Conservation (phyloP, 1,140 invertebrate genomes). For the Tachypleus tridentatus region DNA sequence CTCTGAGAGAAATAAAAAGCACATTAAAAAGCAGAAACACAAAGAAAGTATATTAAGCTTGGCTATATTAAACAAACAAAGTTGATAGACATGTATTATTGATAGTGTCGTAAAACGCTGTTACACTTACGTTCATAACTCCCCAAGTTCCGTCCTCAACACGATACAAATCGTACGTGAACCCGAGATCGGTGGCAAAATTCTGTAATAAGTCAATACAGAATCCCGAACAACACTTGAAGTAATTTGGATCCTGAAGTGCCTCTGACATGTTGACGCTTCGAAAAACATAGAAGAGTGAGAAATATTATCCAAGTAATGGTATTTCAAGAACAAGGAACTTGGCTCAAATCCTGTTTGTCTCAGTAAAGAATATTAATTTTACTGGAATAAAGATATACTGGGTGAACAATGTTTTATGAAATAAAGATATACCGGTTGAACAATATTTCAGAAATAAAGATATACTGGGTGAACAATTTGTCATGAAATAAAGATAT, state of each 20-base stretch:
- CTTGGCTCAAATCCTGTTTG: neutral
- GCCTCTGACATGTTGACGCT: constrained; percentile 65
- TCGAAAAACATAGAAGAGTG: constrained; percentile 15
- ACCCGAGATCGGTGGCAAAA: constrained; percentile 75
- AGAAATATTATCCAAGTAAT: neutral
- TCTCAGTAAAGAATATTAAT: constrained; percentile 42
- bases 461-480: no score
- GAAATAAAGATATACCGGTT: no score
- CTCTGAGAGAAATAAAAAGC: no score
- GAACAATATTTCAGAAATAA: no score
- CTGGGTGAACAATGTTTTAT: no score
- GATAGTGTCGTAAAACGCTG: no score
- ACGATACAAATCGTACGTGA: constrained; percentile 86
- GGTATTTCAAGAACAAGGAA: neutral
- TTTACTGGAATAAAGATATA: constrained; percentile 23
- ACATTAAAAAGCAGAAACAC: no score
- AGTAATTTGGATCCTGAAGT: constrained; percentile 66
- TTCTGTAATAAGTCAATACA: constrained; percentile 66
- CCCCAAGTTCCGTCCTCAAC: constrained; percentile 95
- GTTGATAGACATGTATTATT: no score
- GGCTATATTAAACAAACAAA: no score
- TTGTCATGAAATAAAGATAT: no score
- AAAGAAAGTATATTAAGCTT: no score
- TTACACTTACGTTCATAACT: constrained; percentile 30
- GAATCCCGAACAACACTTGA: constrained; percentile 90